Base-by-base conservation (phyloP, 2,797 vertebrate species). In the Uromys caudimaculatus region DNA sequence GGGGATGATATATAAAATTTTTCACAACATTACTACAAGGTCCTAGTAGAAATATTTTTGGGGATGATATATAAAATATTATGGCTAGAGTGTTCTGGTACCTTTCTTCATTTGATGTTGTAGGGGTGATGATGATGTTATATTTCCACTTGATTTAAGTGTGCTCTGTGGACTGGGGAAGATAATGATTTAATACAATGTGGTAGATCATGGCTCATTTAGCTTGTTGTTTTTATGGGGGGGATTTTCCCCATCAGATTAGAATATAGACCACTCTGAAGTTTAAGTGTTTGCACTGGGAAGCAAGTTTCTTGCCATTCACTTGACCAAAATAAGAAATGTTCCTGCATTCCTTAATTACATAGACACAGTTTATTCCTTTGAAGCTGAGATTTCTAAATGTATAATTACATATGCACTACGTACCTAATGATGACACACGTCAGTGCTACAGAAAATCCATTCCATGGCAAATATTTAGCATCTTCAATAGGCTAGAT, bases 321-420 rank as follows among this genome's bases (percentile, higher is more conserved):
- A 94, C 89, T 73, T 96, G 73, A 92, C 83, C 73, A 86, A 95
- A 81, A 89, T 90, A 56, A 93, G 41, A 96, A 86, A 94, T 92
- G 41, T 93, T 83, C 75, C 87, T 69, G 50, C 50, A 91, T 96
- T 83, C 92, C 50, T 94, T 79, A 89, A 92, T 79, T 96, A 71
- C 88, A 52, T 54, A 86, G 64, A 83, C 89, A 58, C 88, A 10
- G 27, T 89, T 88, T 97, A 50, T 93, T 73, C 44, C 78, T 96
- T 86, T 89, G 88, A 96, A 94, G 78, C 9, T 86, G 50, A 95
- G 44, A 89, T 82, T 14, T 67, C 19, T 76, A 71, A 50, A 17
- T 87, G 32, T 50, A 21, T 73, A 67, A 81, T 81, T 56, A 27
- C 16, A 29, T 23, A 35, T 54, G 27, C 19, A 29, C 54, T n/a